Percentiles rank a stretch among this genome's conserved stretches.
These are phyloP conservation scores for Drosophila saltans DNA, from an alignment of 1,140 invertebrate genomes.

Conservation along the genomic window DNA sequence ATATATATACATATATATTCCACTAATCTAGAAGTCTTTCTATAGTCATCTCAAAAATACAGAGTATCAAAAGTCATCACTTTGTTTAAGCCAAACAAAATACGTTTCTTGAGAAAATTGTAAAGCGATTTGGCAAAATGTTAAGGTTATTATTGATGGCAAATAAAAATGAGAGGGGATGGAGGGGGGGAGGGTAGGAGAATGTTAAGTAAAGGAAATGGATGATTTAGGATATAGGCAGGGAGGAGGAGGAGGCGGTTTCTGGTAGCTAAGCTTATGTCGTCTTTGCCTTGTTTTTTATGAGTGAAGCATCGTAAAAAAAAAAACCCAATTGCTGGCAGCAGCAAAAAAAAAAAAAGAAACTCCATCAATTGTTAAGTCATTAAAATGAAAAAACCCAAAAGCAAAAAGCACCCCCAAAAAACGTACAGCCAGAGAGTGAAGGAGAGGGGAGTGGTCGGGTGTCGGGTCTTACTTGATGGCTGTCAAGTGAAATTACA, in stretches of 20 bases:
- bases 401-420: conserved; percentile 22
- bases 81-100: background rate
- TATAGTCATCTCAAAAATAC: background rate
- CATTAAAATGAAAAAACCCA: conserved; percentile 52
- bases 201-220: too few species aligned
- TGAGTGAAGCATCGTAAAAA: conserved; percentile 61
- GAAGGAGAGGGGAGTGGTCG: too few species aligned
- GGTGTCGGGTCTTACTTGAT: background rate
- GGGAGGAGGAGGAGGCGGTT: background rate
- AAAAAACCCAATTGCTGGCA: conserved; percentile 72
- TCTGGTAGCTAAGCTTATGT: conserved; percentile 41
- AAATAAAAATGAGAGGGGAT: background rate
- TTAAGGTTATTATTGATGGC: conserved; percentile 74
- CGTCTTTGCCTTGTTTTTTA: conserved; percentile 51
- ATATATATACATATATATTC: background rate
- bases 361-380: conserved; percentile 68
- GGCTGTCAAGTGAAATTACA: conserved; percentile 70
- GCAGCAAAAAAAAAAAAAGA: conserved; percentile 36
- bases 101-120: conserved; percentile 50
- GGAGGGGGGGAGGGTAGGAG: too few species aligned
- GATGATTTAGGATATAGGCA: too few species aligned
- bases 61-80: background rate
- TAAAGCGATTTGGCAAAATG: conserved; percentile 76
- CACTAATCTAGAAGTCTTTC: background rate
- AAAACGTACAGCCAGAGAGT: conserved; percentile 17